Evolutionary conservation across 2,113 vertebrate genomes (phyloP).

Genomic region (Corynorhinus townsendii): DNA sequence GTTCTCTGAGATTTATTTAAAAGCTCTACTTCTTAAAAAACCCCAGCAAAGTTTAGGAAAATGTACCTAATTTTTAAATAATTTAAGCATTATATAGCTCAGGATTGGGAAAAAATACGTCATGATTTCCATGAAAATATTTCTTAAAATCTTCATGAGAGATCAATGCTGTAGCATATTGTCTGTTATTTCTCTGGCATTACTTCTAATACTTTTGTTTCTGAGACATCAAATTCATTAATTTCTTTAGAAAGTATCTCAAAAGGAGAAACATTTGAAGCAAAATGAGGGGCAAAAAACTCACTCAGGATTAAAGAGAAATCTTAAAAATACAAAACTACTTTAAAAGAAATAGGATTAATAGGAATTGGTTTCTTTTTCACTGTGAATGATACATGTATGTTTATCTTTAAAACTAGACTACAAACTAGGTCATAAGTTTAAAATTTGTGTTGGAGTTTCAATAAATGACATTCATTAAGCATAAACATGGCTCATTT

Average conservation of each 20-base stretch:
- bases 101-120: neutral
- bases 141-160: neutral
- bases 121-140: neutral
- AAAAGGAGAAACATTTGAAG: neutral
- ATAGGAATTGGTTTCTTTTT: neutral
- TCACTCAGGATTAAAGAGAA: neutral
- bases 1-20: constrained; percentile 50
- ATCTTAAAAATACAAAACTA: neutral
- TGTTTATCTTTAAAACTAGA: neutral
- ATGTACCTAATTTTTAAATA: neutral
- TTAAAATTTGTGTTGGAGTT: neutral
- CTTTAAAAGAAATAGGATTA: neutral
- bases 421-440: neutral
- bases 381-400: neutral
- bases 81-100: neutral
- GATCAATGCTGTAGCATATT: neutral
- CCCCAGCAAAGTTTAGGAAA: neutral
- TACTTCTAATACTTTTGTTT: neutral
- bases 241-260: neutral
- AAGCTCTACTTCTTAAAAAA: neutral
- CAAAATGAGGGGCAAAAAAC: neutral
- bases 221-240: neutral
- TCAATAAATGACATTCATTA: neutral
- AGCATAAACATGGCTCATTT: neutral
- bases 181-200: neutral